Evolutionary conservation across 2,113 vertebrate species (phyloP).

Genomic region (Egretta garzetta): DNA sequence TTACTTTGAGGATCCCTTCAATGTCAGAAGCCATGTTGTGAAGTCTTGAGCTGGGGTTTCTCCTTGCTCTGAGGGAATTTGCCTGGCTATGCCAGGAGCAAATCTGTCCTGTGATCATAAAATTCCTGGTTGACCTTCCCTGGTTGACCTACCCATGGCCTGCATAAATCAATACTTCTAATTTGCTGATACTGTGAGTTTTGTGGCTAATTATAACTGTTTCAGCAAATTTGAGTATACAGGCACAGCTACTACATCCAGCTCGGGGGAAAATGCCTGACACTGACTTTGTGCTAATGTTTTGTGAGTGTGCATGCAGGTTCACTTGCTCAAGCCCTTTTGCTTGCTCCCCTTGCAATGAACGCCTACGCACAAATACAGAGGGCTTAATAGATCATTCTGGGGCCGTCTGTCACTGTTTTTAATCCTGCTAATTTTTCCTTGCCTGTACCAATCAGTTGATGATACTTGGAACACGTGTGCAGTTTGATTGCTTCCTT

Average conservation of each 20-base stretch:
- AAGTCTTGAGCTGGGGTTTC: background rate
- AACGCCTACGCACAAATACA: background rate
- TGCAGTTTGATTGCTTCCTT: background rate
- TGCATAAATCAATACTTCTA: background rate
- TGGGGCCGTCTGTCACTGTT: background rate
- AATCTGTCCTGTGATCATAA: background rate
- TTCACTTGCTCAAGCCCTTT: background rate
- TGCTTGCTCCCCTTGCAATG: background rate
- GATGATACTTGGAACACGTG: background rate
- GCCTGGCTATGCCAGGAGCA: background rate
- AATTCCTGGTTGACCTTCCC: background rate
- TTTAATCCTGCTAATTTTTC: conserved; percentile 27
- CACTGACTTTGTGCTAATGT: background rate
- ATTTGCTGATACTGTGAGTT: background rate
- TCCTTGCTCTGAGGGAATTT: background rate
- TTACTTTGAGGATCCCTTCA: background rate
- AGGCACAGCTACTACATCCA: background rate
- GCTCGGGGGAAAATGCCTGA: background rate
- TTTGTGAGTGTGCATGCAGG: background rate
- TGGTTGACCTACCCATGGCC: background rate
- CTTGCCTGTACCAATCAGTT: background rate
- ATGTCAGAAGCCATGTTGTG: background rate
- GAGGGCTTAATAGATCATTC: background rate
- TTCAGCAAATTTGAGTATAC: background rate
- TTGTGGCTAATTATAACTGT: background rate